Evolutionary conservation across 2,797 vertebrate genomes (phyloP).

Genomic region (Emydoidea blandingii): DNA sequence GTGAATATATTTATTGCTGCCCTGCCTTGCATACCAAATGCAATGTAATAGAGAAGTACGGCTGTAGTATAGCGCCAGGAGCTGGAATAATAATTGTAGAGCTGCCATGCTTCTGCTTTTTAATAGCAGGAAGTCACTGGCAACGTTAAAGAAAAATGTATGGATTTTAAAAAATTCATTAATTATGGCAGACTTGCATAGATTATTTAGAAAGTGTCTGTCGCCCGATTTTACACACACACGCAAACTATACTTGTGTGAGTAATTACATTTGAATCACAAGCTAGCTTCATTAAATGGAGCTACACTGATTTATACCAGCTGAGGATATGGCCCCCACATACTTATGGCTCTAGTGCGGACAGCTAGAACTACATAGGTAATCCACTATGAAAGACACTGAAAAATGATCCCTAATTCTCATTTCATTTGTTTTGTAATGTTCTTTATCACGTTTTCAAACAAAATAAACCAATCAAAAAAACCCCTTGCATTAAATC

Average conservation of each 20-base stretch:
- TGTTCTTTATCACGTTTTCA: conserved; percentile 33
- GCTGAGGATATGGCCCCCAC: neutral
- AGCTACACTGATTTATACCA: accelerated
- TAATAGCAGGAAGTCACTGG: conserved; percentile 3
- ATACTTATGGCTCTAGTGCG: neutral
- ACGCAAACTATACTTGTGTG: accelerated
- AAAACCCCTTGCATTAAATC: conserved; percentile 56
- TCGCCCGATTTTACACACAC: neutral
- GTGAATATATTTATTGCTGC: conserved; percentile 53
- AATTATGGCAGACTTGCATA: neutral
- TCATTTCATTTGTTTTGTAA: neutral
- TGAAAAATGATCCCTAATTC: conserved; percentile 48
- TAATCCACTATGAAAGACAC: conserved; percentile 50
- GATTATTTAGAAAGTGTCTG: conserved; percentile 14
- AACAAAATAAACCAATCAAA: conserved; percentile 54
- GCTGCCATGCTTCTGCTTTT: conserved; percentile 25
- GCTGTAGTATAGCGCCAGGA: neutral
- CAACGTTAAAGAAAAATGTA: neutral
- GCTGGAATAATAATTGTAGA: neutral
- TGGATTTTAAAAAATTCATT: conserved; percentile 19
- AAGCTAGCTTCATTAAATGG: neutral
- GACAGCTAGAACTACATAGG: conserved; percentile 24
- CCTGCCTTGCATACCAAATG: conserved; percentile 54
- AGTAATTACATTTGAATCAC: accelerated
- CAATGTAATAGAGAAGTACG: neutral